Evolutionary conservation across 2,113 vertebrate genomes (phyloP).

Genomic region (Strigops habroptila): DNA sequence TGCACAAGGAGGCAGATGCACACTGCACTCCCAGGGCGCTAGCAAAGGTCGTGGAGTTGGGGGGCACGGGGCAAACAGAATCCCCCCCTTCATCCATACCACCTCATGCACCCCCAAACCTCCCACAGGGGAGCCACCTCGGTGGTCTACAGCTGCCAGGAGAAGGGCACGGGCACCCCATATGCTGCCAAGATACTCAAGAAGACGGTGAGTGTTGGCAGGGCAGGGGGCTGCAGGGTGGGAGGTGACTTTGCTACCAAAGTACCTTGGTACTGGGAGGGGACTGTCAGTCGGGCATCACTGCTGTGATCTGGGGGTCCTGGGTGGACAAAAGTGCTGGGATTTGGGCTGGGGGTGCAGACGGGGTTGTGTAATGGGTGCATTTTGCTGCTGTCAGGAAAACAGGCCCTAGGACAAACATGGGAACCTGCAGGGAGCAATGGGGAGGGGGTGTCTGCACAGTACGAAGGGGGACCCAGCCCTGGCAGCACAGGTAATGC

Average conservation of each 20-base stretch:
- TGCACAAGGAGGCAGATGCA: accelerated
- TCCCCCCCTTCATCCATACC: neutral
- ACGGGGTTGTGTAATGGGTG: neutral
- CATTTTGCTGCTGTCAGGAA: neutral
- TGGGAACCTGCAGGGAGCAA: neutral
- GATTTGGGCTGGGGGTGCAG: neutral
- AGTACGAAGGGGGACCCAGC: accelerated
- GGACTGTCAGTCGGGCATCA: accelerated
- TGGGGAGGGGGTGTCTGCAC: accelerated
- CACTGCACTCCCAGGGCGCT: neutral
- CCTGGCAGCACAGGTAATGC: neutral
- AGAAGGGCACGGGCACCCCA: slow-evolving; percentile 80
- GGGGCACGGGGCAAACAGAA: neutral
- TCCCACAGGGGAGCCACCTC: slow-evolving; percentile 83
- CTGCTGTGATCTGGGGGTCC: accelerated
- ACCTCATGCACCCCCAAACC: accelerated
- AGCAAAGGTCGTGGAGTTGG: neutral
- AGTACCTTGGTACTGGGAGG: accelerated
- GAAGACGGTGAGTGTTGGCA: slow-evolving; percentile 79
- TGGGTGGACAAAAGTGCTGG: accelerated
- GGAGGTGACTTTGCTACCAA: neutral
- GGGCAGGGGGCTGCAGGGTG: neutral
- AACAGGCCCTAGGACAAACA: neutral
- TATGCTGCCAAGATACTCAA: slow-evolving; percentile 86
- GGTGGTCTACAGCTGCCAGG: slow-evolving; percentile 84